Conservation (phyloP, 2,113 vertebrate species). For the Albula goreensis region DNA sequence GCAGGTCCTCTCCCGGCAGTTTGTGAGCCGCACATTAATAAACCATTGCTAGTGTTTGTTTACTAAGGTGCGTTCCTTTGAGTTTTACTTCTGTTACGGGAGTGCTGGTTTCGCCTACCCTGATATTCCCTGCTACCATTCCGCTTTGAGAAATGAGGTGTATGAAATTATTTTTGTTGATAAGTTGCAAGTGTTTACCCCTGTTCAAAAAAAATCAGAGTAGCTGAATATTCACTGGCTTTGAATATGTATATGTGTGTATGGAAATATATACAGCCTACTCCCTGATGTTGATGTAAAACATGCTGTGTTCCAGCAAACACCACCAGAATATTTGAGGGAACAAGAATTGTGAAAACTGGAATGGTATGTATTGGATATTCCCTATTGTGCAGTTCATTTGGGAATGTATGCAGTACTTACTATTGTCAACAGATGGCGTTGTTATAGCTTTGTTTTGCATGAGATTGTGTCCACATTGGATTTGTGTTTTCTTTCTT, state of each 20-base stretch:
- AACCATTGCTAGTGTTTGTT: too few species aligned
- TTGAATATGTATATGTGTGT: not conserved
- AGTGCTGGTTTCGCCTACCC: not conserved
- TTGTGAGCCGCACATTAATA: too few species aligned
- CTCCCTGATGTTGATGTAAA: not conserved
- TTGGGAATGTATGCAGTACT: not conserved
- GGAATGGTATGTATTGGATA: conserved; percentile 86
- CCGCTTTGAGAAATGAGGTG: not conserved
- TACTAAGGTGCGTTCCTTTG: too few species aligned
- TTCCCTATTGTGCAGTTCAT: not conserved
- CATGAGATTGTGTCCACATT: not conserved
- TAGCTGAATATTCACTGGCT: not conserved
- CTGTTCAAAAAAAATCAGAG: not conserved
- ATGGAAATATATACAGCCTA: not conserved
- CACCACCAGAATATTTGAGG: conserved; percentile 97
- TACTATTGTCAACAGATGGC: conserved; percentile 35
- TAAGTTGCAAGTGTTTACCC: not conserved
- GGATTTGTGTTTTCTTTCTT: not conserved
- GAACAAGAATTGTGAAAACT: conserved; percentile 95
- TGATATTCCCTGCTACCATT: not conserved
- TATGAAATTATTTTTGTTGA: not conserved
- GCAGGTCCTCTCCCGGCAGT: too few species aligned
- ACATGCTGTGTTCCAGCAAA: conserved; percentile 77
- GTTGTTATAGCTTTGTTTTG: not conserved
- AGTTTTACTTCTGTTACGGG: not conserved